Percentiles rank a stretch among this genome's conserved stretches.
Conservation (phyloP, 1,140 invertebrate genomes). For the Manduca sexta region DNA sequence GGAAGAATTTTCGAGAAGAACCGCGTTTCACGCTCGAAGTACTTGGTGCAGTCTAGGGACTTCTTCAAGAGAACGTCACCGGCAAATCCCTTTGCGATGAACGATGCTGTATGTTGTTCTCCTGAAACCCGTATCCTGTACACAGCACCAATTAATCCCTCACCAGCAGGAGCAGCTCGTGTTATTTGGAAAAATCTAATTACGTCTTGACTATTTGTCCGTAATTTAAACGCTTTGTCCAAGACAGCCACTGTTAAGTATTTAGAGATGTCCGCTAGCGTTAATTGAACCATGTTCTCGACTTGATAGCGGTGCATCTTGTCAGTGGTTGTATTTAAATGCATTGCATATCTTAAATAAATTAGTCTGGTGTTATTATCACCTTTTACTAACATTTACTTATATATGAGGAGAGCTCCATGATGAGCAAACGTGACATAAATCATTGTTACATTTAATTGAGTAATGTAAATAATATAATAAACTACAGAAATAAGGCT, state of each 20-base stretch:
- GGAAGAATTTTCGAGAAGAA: conserved; percentile 32
- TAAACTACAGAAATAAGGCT: no score
- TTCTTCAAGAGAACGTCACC: conserved; percentile 21
- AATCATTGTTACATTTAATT: not conserved
- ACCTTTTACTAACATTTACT: not conserved
- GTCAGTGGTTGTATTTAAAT: conserved; percentile 1
- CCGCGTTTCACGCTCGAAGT: conserved; percentile 26
- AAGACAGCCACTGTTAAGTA: conserved; percentile 25
- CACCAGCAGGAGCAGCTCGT: conserved; percentile 28
- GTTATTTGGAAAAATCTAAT: conserved; percentile 20
- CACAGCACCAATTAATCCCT: conserved; percentile 31
- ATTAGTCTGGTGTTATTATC: not conserved
- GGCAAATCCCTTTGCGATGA: conserved; percentile 29
- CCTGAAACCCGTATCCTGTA: conserved; percentile 27
- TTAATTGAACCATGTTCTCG: conserved; percentile 23
- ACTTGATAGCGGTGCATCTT: not conserved
- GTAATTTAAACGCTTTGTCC: conserved; percentile 23
- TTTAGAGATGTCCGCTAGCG: conserved; percentile 26
- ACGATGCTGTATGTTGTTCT: conserved; percentile 12
- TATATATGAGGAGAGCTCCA: not conserved
- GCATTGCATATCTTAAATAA: not conserved
- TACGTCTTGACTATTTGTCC: conserved; percentile 20
- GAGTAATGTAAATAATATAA: no score
- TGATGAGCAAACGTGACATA: not conserved
- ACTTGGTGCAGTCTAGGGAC: conserved; percentile 19